A percentile compares a stretch with the other conserved stretches of the same genome.
Conservation (phyloP, 2,113 vertebrate genomes). For the Progne subis region DNA sequence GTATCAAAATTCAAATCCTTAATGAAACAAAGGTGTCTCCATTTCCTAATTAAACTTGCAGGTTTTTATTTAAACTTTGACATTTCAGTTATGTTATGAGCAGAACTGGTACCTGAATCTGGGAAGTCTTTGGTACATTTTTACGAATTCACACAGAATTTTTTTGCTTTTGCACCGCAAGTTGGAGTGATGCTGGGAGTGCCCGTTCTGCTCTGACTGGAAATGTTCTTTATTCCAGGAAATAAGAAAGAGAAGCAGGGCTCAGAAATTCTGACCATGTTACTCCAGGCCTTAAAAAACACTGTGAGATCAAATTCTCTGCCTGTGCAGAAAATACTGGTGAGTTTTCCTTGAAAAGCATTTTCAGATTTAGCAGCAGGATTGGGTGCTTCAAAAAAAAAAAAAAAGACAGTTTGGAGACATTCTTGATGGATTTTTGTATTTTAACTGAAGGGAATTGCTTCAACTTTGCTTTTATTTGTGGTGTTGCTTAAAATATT, state of each 20-base stretch:
- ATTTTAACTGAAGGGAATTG: background rate
- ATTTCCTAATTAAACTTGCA: background rate
- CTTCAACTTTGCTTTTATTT: background rate
- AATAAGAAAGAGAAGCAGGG: conserved; percentile 92
- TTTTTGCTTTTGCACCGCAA: background rate
- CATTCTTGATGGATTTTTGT: background rate
- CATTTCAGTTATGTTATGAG: fast-evolving
- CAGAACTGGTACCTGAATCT: background rate
- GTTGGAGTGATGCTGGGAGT: background rate
- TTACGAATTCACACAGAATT: background rate
- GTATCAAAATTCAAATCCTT: background rate
- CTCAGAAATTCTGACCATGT: conserved; percentile 84
- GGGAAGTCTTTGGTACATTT: background rate
- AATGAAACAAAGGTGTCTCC: background rate
- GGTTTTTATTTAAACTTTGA: background rate
- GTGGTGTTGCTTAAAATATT: background rate
- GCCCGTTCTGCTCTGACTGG: background rate
- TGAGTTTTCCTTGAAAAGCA: conserved; percentile 45
- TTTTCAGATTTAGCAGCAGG: background rate
- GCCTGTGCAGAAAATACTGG: conserved; percentile 83
- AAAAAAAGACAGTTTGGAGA: too few species aligned
- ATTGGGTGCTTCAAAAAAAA: background rate
- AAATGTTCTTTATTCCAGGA: conserved; percentile 57
- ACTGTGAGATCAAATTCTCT: conserved; percentile 79
- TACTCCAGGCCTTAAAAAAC: conserved; percentile 88